phyloP scores from a whole-genome alignment of 1,140 invertebrate genomes.

The Drosophila arawakana region DNA sequence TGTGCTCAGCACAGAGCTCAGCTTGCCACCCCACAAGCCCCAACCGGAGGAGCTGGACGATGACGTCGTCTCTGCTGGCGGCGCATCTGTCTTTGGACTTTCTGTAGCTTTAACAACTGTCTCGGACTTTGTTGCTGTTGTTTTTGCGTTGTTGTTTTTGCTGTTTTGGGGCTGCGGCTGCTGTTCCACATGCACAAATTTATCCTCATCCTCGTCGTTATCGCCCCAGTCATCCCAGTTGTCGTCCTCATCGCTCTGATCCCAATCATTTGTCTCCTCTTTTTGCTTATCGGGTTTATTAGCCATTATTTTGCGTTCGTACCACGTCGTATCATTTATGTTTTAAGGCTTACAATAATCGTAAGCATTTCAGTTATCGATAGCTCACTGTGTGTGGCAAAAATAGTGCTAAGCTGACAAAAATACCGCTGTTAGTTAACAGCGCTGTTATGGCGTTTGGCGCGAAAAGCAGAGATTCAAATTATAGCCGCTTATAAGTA shows the following conservation, averaged over 20 bases:
- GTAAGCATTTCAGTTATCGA: not conserved
- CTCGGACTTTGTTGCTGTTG: conserved; percentile 39
- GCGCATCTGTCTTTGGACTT: not conserved
- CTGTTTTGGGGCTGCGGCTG: conserved; percentile 20
- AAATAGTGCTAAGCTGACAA: conserved; percentile 6
- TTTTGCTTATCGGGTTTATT: conserved; percentile 51
- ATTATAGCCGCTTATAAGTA: too few species aligned
- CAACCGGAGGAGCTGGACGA: conserved; percentile 40
- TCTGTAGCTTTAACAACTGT: not conserved
- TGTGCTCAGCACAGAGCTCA: conserved; percentile 89
- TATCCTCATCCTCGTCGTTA: conserved; percentile 80
- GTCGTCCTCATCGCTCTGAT: conserved; percentile 86
- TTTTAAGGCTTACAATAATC: not conserved
- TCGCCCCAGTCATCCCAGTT: conserved; percentile 87
- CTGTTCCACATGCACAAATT: conserved; percentile 64
- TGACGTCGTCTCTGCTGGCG: conserved; percentile 1
- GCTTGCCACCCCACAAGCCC: conserved; percentile 88
- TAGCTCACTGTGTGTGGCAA: not conserved
- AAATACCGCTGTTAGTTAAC: conserved; percentile 7
- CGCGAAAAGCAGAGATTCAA: not conserved
- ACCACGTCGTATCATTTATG: conserved; percentile 58
- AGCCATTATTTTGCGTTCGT: conserved; percentile 52
- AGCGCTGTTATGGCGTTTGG: not conserved
- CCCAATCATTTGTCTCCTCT: conserved; percentile 70
- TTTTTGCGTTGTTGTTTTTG: conserved; percentile 43